Evolutionary conservation across 2,888 invertebrate genomes (phyloP), one percentile per base, ranked within the genome.

Genomic region (Cephus runcator): DNA sequence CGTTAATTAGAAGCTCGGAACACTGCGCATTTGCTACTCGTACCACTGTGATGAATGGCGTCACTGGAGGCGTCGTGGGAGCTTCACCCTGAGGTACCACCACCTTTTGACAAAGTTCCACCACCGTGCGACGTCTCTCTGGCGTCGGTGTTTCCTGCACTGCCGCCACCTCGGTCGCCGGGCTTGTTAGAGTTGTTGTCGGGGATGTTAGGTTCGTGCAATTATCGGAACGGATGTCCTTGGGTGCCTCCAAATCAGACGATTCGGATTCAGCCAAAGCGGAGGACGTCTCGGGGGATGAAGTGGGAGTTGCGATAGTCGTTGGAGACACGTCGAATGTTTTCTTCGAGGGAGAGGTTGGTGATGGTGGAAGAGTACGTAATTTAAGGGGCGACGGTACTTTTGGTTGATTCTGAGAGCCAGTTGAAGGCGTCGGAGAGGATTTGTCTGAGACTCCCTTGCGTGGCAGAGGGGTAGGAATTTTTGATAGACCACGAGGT

Each of bases 81-180:
- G 81, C 78, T 78, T 87, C 86, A 77, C 86, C 88, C 77, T 81
- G 87, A 76, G 88, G 83, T 79, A 90, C 87, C 82, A 87, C 83
- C 80, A 90, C 87, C 86, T 89, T 90, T 83, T 91, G 90, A 86
- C 88, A 90, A 79, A 90, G 85, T 81, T 91, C 91, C 83, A 90
- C 88, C 81, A 91, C 85, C 77, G 88, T 87, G 73, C 87, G 87
- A 76, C 88, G 88, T 83, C 85, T 86, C 73, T 88, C 89, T 11
- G 80, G 79, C 76, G 84, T 69, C 76, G 80, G 77, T 69, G 80
- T 77, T 75, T 86, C 85, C 80, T 87, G 82, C 33, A 34, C 83
- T 79, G 81, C 81, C 82, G 83, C 76, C 80, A 82, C 84, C 79
- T 83, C 84, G 34, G 81, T 79, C 80, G 83, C 79, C 76, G 77